phyloP scores from a whole-genome alignment of 2,113 vertebrate species.

The Dipodomys spectabilis region DNA sequence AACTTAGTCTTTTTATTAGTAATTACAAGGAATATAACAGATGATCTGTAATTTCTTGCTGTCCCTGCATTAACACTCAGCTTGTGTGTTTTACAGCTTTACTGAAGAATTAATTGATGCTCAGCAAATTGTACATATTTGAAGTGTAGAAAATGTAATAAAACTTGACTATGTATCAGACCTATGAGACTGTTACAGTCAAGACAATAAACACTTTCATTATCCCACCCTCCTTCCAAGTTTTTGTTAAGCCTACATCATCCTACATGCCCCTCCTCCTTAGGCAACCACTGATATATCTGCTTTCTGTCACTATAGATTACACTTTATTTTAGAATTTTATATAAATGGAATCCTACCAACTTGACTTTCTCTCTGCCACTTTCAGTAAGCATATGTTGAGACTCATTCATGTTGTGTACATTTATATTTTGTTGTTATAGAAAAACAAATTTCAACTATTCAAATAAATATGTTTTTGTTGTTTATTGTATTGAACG shows the following conservation, averaged over 20 bases:
- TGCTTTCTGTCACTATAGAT: neutral
- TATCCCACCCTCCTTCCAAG: neutral
- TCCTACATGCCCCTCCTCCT: fast-evolving
- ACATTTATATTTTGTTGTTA: neutral
- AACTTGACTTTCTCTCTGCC: neutral
- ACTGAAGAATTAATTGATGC: neutral
- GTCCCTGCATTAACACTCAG: neutral
- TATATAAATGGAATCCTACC: neutral
- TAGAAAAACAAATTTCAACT: neutral
- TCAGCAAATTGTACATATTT: neutral
- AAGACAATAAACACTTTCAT: neutral
- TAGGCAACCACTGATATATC: neutral
- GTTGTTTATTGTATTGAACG: neutral
- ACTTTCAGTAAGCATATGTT: constrained; percentile 6
- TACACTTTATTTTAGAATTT: constrained; percentile 1
- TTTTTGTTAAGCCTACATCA: neutral
- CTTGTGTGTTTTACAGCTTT: neutral
- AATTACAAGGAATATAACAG: neutral
- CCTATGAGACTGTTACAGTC: neutral
- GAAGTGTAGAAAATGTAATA: neutral
- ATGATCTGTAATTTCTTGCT: neutral
- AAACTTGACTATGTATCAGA: neutral
- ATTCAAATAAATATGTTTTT: neutral
- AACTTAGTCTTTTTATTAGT: neutral
- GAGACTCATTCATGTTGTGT: neutral